phyloP scores from a whole-genome alignment of 2,888 invertebrate genomes.

The Criorhina ranunculi region DNA sequence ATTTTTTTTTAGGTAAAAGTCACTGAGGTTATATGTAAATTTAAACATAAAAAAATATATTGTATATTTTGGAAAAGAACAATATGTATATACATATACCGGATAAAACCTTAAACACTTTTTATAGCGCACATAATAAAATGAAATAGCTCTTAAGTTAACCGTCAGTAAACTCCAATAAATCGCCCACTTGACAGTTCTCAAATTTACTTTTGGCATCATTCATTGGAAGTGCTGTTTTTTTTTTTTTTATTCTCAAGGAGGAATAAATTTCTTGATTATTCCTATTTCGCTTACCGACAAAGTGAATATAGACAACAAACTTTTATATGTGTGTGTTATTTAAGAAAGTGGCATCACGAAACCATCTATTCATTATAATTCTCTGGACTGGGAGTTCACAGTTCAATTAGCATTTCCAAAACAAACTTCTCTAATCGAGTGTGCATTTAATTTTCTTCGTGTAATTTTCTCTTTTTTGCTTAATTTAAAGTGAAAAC shows the following conservation, averaged over 20 bases:
- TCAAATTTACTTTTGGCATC: neutral
- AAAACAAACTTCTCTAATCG: neutral
- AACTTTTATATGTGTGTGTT: neutral
- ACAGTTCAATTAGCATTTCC: too few relatives aligned
- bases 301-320: neutral
- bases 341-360: neutral
- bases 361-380: neutral
- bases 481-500: too few relatives aligned
- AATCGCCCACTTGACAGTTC: conserved; percentile 12
- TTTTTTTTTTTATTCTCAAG: neutral
- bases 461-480: too few relatives aligned
- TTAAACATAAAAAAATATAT: neutral
- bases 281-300: conserved; percentile 3
- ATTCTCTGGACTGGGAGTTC: too few relatives aligned
- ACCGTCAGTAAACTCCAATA: conserved; percentile 19
- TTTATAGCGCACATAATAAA: conserved; percentile 12
- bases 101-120: conserved; percentile 3
- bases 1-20: neutral
- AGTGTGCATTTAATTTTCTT: conserved; percentile 5
- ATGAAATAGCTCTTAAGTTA: conserved; percentile 10
- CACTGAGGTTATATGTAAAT: neutral
- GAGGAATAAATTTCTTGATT: neutral
- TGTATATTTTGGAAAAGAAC: neutral
- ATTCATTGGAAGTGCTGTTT: neutral
- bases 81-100: neutral